Conservation (phyloP, 2,888 invertebrate genomes). For the Callimorpha dominula region DNA sequence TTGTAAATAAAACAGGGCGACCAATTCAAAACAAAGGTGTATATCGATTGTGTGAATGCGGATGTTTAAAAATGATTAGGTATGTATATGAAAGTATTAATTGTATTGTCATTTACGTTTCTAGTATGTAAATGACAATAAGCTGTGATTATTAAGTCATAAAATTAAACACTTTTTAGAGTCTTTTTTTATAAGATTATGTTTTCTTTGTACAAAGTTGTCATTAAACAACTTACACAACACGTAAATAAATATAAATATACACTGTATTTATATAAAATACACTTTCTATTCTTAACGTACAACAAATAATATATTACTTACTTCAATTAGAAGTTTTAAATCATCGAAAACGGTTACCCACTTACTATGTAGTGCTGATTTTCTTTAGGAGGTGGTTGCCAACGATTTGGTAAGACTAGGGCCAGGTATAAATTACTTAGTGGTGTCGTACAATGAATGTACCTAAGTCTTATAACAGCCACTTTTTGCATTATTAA, state of each 20-base stretch:
- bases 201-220: background rate
- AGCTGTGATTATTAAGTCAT: background rate
- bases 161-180: background rate
- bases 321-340: background rate
- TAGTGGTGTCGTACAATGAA: background rate
- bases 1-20: constrained; percentile 57
- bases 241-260: background rate
- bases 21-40: constrained; percentile 78
- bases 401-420: background rate
- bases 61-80: constrained; percentile 61
- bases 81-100: constrained; percentile 40
- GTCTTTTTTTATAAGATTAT: background rate
- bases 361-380: background rate
- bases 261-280: background rate
- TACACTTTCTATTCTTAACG: too few relatives aligned
- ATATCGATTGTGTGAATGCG: constrained; percentile 74
- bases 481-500: background rate
- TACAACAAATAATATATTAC: background rate
- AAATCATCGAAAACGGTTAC: background rate
- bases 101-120: constrained; percentile 10
- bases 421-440: background rate
- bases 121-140: background rate
- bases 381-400: background rate
- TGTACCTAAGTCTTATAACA: background rate
- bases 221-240: background rate